These are phyloP conservation scores for Glaucidium brasilianum DNA, from an alignment of 2,113 vertebrate genomes.

Conservation along the genomic window DNA sequence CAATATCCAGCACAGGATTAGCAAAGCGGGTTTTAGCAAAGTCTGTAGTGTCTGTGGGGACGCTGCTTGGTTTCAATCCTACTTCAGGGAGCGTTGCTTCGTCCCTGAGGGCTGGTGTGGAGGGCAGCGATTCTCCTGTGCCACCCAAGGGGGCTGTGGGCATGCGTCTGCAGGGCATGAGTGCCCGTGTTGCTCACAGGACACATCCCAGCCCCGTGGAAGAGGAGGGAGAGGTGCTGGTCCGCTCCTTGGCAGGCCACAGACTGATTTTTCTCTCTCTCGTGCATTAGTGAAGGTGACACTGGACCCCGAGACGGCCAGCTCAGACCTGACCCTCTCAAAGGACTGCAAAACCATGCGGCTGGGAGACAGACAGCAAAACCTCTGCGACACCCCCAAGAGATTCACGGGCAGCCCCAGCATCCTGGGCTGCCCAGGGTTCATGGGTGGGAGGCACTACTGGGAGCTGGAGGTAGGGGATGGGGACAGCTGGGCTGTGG, in stretches of 20 bases:
- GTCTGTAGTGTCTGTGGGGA: fast-evolving
- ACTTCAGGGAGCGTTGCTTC: not conserved
- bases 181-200: fast-evolving
- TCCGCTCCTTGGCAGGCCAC: fast-evolving
- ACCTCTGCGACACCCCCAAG: not conserved
- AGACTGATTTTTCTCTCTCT: not conserved
- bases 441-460: constrained; percentile 52
- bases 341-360: constrained; percentile 7
- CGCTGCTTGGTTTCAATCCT: not conserved
- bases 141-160: fast-evolving
- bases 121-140: fast-evolving
- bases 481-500: constrained; percentile 49
- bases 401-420: constrained; percentile 39
- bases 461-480: constrained; percentile 65
- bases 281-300: not conserved
- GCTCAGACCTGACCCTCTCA: constrained; percentile 10
- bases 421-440: constrained; percentile 41
- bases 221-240: not conserved
- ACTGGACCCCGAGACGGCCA: constrained; percentile 47
- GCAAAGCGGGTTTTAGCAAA: not conserved
- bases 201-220: fast-evolving
- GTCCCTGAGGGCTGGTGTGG: fast-evolving
- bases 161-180: fast-evolving
- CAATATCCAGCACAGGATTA: not conserved
- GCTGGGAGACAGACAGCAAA: not conserved